Conservation (phyloP, 2,113 vertebrate genomes). For the Nesoenas mayeri region DNA sequence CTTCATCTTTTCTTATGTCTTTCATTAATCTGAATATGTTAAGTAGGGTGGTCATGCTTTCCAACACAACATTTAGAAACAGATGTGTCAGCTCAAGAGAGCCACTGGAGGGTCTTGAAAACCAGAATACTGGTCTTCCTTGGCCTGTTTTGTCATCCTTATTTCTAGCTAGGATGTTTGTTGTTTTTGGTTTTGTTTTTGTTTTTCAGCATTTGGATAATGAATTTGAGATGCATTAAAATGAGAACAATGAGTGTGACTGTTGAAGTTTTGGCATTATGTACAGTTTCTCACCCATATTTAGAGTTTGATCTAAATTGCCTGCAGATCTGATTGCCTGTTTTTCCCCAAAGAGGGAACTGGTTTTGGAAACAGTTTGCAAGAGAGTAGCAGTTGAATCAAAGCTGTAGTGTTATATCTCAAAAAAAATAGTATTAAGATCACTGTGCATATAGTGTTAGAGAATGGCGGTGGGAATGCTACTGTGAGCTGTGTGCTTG, state of each 20-base stretch:
- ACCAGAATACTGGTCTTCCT: neutral
- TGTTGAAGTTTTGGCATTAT: neutral
- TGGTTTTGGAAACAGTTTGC: neutral
- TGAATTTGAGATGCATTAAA: neutral
- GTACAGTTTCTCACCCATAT: neutral
- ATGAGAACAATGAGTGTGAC: neutral
- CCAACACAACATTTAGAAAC: neutral
- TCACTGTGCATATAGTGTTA: neutral
- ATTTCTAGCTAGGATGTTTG: neutral
- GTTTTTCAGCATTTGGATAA: neutral
- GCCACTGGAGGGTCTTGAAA: neutral
- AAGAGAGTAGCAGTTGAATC: neutral
- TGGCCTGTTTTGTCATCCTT: neutral
- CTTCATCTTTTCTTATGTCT: neutral
- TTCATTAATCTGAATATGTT: neutral
- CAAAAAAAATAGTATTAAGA: neutral
- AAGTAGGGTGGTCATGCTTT: neutral
- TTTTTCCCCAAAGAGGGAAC: neutral
- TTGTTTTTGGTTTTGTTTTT: neutral
- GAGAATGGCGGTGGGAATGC: neutral
- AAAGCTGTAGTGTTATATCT: neutral
- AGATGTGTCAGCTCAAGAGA: neutral
- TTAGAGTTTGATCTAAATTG: neutral
- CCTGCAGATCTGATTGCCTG: neutral
- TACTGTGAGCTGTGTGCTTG: neutral